phyloP scores from a whole-genome alignment of 1,140 invertebrate genomes.

The Asbolus verrucosus region DNA sequence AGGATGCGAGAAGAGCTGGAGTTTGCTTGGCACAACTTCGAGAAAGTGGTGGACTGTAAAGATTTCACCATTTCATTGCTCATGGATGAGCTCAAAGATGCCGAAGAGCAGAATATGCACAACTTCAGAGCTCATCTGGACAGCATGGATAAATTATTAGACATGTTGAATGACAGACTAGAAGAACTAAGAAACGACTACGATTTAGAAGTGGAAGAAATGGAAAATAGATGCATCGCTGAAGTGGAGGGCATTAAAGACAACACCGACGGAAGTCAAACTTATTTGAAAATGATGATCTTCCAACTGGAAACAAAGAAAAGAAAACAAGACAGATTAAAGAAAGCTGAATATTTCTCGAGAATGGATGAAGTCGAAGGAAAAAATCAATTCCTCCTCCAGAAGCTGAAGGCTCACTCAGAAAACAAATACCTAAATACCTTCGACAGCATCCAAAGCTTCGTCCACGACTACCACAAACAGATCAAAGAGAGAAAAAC shows the following conservation, averaged over 20 bases:
- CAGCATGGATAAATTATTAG: slow-evolving; percentile 56
- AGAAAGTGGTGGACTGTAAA: slow-evolving; percentile 59
- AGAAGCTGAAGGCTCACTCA: slow-evolving; percentile 51
- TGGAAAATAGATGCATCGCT: slow-evolving; percentile 43
- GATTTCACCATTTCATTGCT: slow-evolving; percentile 61
- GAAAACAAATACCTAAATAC: slow-evolving; percentile 51
- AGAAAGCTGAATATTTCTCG: slow-evolving; percentile 57
- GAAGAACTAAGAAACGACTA: not conserved
- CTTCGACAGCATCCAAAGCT: slow-evolving; percentile 48
- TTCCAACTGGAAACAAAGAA: slow-evolving; percentile 54
- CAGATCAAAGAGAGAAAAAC: slow-evolving; percentile 52
- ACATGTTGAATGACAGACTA: slow-evolving; percentile 6
- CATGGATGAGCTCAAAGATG: slow-evolving; percentile 58
- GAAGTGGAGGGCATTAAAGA: slow-evolving; percentile 43
- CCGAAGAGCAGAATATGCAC: slow-evolving; percentile 57
- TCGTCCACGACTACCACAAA: slow-evolving; percentile 50
- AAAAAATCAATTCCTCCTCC: slow-evolving; percentile 53
- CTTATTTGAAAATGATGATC: slow-evolving; percentile 59
- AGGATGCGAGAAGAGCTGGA: slow-evolving; percentile 56
- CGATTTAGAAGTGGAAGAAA: slow-evolving; percentile 6
- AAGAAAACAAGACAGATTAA: slow-evolving; percentile 53
- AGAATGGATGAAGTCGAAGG: slow-evolving; percentile 56
- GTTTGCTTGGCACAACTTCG: slow-evolving; percentile 61
- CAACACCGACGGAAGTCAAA: slow-evolving; percentile 47
- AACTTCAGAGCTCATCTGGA: slow-evolving; percentile 55